phyloP scores from a whole-genome alignment of 2,113 vertebrate genomes.

The Maccullochella peelii region DNA sequence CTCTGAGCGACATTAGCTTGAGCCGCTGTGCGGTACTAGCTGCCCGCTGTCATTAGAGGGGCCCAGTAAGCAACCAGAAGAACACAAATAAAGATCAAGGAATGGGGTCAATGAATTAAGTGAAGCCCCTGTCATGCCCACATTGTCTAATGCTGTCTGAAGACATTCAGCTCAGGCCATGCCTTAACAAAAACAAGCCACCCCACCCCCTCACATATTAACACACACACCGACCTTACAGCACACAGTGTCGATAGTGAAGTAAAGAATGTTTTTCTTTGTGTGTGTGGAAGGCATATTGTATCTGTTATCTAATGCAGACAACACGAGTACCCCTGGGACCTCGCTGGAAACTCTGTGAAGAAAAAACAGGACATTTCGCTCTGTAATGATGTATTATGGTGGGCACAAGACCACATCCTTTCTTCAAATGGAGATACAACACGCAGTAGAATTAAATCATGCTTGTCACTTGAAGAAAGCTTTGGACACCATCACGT shows the following conservation, averaged over 20 bases:
- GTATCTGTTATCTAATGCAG: slow-evolving; percentile 43
- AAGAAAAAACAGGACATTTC: slow-evolving; percentile 57
- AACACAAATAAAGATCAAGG: slow-evolving; percentile 61
- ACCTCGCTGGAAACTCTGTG: slow-evolving; percentile 34
- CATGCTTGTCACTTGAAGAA: slow-evolving; percentile 57
- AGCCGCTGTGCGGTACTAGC: slow-evolving; percentile 17
- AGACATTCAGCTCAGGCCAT: slow-evolving; percentile 31
- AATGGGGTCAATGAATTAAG: slow-evolving; percentile 71
- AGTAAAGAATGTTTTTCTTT: slow-evolving; percentile 40
- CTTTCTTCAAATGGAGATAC: slow-evolving; percentile 45
- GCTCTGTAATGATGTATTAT: slow-evolving; percentile 55
- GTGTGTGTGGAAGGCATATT: slow-evolving; percentile 1
- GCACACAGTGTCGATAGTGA: not conserved
- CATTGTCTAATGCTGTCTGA: slow-evolving; percentile 52
- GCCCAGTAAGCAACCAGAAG: slow-evolving; percentile 18
- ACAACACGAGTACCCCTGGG: slow-evolving; percentile 39
- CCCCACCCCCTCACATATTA: slow-evolving; percentile 15
- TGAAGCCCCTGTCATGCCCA: slow-evolving; percentile 40
- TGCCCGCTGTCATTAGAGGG: slow-evolving; percentile 24
- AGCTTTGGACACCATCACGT: slow-evolving; percentile 52
- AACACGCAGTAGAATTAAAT: slow-evolving; percentile 48
- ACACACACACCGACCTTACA: slow-evolving; percentile 2
- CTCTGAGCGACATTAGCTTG: slow-evolving; percentile 25
- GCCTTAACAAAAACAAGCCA: slow-evolving; percentile 28
- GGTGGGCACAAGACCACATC: not conserved